Base-by-base conservation (phyloP, 53 echinoderm and acorn worm species). In the Patiria pectinifera region DNA sequence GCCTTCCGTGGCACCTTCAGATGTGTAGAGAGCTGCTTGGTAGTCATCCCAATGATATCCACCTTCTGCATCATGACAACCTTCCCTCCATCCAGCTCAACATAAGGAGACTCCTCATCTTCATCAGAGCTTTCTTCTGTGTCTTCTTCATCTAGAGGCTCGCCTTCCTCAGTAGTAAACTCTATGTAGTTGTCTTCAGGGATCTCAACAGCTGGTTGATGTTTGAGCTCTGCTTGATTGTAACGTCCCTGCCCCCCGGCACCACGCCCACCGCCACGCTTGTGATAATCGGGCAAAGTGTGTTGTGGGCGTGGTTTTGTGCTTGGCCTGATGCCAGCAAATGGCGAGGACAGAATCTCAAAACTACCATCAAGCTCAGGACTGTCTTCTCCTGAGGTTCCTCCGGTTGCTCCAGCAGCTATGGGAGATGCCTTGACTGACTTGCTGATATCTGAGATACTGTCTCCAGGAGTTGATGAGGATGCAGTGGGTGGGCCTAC, bases 11-110 rank as follows among this genome's bases (percentile, higher is more conserved):
- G 80, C 46, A 92, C 86, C 26, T 86, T 86, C 1, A 92, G 79
- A 62, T 86, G 86, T 4, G 86, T 69, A 21, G 92, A 92, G 35
- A 86, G 80, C 82, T 86, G 80, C 82, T 92, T 92, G 92, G 92
- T 79, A 35, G 76, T 80, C 86, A 80, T 86, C 6, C 92, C 86
- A 4, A 84, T 15, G 18, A 80, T 85, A 43, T 86, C 86, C 11
- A 92, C 79, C 13, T 19, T 79, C 63, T 80, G 79, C 78, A 80
- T 53, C 80, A 84, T 76, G 21, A 86, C 86, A 4, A 86, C 71
- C 11, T 59, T 92, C 86, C 81, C 92, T 19, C 92, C 85, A 4
- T 80, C 83, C 58, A 92, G 59, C 18, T 92, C 92, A 5, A 92
- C 63, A 86, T 92, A 92, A 19, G 86, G 80, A 19, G 91, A 70